Evolutionary conservation across 2,797 vertebrate genomes (phyloP), one percentile per base, ranked within the genome.

Genomic region (Amazona finschi): DNA sequence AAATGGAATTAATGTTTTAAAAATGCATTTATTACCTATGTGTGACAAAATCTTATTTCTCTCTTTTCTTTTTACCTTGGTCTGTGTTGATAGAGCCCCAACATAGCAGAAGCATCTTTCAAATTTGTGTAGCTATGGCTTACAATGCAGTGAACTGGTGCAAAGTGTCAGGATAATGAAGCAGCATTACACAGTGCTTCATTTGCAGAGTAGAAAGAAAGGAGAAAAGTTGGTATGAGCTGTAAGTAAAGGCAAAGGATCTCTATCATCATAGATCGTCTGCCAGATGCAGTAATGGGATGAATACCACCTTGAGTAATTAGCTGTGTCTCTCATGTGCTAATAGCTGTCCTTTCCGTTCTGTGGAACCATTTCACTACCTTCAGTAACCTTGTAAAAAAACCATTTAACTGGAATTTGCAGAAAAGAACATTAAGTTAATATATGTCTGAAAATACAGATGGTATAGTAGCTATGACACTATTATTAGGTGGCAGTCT

Each of bases 141-240:
- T 89, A 71, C 83, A 85, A 43, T 46, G 44, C 83, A 85, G 77
- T 52, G 55, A 94, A 57, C 77, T 79, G 77, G 86, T 43, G 69
- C 84, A 89, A 73, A 61, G 38, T 92, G 94, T 96, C 93, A 93
- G 94, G 64, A 94, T 94, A 88, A 95, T 90, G 75, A 95, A 97
- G 93, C 78, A 87, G 92, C 84, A 44, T 78, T 80, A 60, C 18
- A 25, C 71, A 28, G 49, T 24, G 67, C 77, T 92, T 87, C 88
- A 82, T 90, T 89, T 92, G 88, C 84, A 82, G 90, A 92, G 67
- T 27, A 87, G 86, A 57, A 93, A 88, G 67, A 82, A 82, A 76
- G 55, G 47, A 90, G 67, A 22, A 87, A 95, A 90, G 44, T 62
- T 78, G 81, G 36, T 93, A 89, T 65, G 85, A 95, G 75, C 75